Base-by-base conservation (phyloP, 2,888 invertebrate genomes). In the Ormyrus thymus region DNA sequence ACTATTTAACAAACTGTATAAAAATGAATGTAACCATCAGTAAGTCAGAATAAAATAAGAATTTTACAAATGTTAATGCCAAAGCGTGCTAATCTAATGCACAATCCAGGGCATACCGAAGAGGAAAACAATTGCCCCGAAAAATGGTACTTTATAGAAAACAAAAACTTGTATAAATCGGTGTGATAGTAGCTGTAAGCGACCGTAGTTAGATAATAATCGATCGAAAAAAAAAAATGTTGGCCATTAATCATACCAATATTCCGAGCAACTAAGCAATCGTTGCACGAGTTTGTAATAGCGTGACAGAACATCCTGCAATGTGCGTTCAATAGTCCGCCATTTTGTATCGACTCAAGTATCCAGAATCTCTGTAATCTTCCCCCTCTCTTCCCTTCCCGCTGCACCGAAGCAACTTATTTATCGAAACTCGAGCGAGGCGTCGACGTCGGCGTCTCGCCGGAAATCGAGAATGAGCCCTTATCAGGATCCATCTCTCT, bases 171-270 rank as follows among this genome's bases (percentile, higher is more conserved):
- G 89, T 89, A 89, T 87, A 89, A 89, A 89, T 90, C 83, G 89
- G 90, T 90, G 90, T 90, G 90, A 90, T 90, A 90, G 88, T 89
- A 90, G 88, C 82, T 86, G 83, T 87, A 89, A 89, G 88, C 84
- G 84, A 84, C 73, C 77, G 83, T 88, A 87, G 86, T 84, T 87
- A 69, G 69, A 84, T 86, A 84, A 62, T 80, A 73, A 71, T 65
- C 46, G 65, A 75, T 66, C 10, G 68, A 65, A 66, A 69, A 55
- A 53, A 6, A 13, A 58, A 9, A 86, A 85, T 86, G 84, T 86
- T 85, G 85, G 83, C 84, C 84, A 83, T 82, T 79, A 55, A 71
- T 79, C 81, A 73, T 68, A 65, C 66, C 46, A 76, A 66, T 77
- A 77, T 10, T 58, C 8, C 13, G 13, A 7, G 9, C 29, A 15